A percentile compares a stretch with the other conserved stretches of the same genome.
These are phyloP conservation scores for Chymomyza procnemis DNA, from an alignment of 2,888 invertebrate species.

Conservation along the genomic window DNA sequence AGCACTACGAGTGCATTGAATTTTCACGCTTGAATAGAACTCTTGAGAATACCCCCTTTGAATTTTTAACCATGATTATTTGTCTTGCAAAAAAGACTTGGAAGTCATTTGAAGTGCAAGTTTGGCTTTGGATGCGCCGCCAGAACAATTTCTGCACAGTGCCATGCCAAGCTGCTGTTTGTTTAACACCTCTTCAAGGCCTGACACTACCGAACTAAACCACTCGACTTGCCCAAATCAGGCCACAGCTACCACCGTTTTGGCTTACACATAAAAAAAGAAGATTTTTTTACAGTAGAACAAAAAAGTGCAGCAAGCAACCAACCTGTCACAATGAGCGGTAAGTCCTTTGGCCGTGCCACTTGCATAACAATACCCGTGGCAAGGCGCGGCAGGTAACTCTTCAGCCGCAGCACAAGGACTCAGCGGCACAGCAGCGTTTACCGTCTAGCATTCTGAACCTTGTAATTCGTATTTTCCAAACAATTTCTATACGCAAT, in stretches of 20 bases:
- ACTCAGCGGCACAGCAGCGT: conserved; percentile 26
- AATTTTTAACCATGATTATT: conserved; percentile 1
- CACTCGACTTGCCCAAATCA: background rate
- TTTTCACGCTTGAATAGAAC: background rate
- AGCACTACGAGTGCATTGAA: background rate
- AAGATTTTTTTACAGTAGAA: conserved; percentile 46
- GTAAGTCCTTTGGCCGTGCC: conserved; percentile 2
- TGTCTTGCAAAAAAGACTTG: conserved; percentile 17
- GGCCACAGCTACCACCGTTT: conserved; percentile 5
- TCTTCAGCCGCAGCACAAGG: conserved; percentile 29
- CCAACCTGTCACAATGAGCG: conserved; percentile 45
- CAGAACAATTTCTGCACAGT: conserved; percentile 54
- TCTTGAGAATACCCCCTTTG: conserved; percentile 1
- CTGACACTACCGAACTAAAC: conserved; percentile 4
- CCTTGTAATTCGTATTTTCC: conserved; percentile 70
- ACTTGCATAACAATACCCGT: conserved; percentile 41
- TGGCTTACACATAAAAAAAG: conserved; percentile 27
- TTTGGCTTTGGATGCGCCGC: conserved; percentile 14
- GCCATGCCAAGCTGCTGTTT: conserved; percentile 58
- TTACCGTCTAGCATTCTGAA: conserved; percentile 14
- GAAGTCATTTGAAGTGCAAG: conserved; percentile 8
- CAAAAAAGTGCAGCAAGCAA: background rate
- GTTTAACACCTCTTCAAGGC: conserved; percentile 59
- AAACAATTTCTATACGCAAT: conserved; percentile 63
- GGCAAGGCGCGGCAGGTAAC: conserved; percentile 52